phyloP scores from a whole-genome alignment of 2,113 vertebrate genomes.

The Ceratotherium simum region DNA sequence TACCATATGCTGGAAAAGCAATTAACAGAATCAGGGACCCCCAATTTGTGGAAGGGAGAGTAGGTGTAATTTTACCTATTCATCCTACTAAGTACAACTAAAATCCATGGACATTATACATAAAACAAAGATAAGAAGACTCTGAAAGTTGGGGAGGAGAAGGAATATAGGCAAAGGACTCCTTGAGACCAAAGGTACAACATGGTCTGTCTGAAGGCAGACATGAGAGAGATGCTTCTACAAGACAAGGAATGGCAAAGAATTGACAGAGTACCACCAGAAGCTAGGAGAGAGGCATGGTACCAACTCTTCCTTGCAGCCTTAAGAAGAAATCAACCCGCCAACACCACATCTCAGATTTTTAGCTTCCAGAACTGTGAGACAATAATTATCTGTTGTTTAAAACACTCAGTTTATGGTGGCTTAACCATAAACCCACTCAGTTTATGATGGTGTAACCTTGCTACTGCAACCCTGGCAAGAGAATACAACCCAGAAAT shows the following conservation, averaged over 20 bases:
- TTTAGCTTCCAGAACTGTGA: neutral
- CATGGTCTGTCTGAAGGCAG: too few species aligned
- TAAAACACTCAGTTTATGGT: neutral
- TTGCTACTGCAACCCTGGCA: neutral
- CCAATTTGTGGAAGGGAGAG: too few species aligned
- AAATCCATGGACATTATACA: too few species aligned
- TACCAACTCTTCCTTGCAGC: neutral
- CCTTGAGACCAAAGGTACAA: too few species aligned
- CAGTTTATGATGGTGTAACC: neutral
- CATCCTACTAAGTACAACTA: too few species aligned
- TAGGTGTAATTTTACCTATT: too few species aligned
- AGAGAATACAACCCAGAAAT: neutral
- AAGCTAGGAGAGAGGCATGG: neutral
- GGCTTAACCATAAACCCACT: neutral
- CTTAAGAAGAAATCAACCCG: neutral
- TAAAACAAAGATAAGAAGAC: too few species aligned
- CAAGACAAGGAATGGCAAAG: neutral
- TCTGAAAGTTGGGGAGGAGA: too few species aligned
- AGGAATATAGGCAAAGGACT: too few species aligned
- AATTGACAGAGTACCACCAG: neutral
- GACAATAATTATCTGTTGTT: neutral
- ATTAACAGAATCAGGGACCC: too few species aligned
- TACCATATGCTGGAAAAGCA: too few species aligned
- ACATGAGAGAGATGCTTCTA: too few species aligned
- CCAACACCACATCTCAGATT: neutral